Evolutionary conservation across 2,888 invertebrate genomes (phyloP), one percentile per base, ranked within the genome.

Genomic region (Acanthopleura granulata): DNA sequence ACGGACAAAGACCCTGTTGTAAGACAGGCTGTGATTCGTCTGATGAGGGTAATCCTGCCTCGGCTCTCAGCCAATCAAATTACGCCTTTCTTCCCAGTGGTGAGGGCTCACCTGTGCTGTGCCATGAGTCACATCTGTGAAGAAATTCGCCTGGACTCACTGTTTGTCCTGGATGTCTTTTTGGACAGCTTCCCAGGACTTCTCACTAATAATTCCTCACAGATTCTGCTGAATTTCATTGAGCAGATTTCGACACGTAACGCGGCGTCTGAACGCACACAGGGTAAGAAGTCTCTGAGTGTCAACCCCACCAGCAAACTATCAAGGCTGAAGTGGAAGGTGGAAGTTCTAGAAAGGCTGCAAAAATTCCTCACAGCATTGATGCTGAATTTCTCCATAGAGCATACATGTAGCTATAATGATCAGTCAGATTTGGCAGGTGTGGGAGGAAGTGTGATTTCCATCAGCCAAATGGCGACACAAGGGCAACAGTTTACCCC

Each of bases 101-200:
- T 97, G 77, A 93, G 94, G 27, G 94, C 95, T 0, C 95, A 96
- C 89, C 90, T 97, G 71, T 93, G 94, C 74, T 97, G 97, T 91
- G 95, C 96, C 0, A 96, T 97, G 95, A 97, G 96, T 0, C 95
- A 97, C 85, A 95, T 97, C 77, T 93, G 95, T 87, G 93, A 92
- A 16, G 92, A 93, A 72, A 94, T 97, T 78, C 95, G 96, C 87
- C 94, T 95, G 87, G 96, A 96, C 89, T 95, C 97, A 0, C 91
- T 97, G 0, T 88, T 94, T 0, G 93, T 96, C 80, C 91, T 97
- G 25, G 96, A 97, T 86, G 92, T 94, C 62, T 91, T 97, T n/a
- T 90, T 96, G 18, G 91, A 93, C 62, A 92, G 94, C 82, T 92
- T 93, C 74, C 94, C 95, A 0, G 87, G 90, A 11, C 91, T 95